These are phyloP conservation scores for Stylophora pistillata DNA, from an alignment of 64 coral and sea anemone species.

Conservation along the genomic window DNA sequence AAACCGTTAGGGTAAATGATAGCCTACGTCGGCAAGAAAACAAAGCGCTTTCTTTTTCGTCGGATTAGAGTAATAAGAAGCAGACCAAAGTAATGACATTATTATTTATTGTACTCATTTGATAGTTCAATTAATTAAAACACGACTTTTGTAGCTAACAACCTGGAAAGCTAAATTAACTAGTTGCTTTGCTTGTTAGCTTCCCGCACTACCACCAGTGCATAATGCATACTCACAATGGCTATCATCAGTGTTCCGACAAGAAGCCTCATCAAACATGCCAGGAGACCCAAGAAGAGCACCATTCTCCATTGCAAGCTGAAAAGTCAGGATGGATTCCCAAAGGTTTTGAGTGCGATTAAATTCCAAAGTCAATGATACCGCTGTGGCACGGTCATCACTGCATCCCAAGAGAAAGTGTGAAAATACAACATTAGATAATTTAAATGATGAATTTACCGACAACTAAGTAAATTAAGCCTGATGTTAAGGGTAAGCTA, in stretches of 20 bases:
- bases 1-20: too few species aligned
- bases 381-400: background rate
- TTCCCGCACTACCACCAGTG: background rate
- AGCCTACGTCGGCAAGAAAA: too few species aligned
- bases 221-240: background rate
- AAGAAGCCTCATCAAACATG: background rate
- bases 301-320: conserved; percentile 5
- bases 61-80: too few species aligned
- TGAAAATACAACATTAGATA: background rate
- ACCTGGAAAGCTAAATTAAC: too few species aligned
- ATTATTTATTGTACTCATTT: too few species aligned
- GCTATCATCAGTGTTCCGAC: background rate
- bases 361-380: conserved; percentile 15
- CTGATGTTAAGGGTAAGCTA: too few species aligned
- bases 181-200: background rate
- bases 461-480: background rate
- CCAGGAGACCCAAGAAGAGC: background rate
- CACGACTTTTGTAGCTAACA: too few species aligned
- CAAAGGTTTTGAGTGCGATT: background rate
- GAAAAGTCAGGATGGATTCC: background rate
- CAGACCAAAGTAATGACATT: too few species aligned
- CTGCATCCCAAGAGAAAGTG: background rate
- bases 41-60: too few species aligned
- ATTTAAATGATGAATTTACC: background rate
- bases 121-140: too few species aligned